Evolutionary conservation across 2,888 invertebrate species (phyloP).

Genomic region (Dolichopus griseipennis): DNA sequence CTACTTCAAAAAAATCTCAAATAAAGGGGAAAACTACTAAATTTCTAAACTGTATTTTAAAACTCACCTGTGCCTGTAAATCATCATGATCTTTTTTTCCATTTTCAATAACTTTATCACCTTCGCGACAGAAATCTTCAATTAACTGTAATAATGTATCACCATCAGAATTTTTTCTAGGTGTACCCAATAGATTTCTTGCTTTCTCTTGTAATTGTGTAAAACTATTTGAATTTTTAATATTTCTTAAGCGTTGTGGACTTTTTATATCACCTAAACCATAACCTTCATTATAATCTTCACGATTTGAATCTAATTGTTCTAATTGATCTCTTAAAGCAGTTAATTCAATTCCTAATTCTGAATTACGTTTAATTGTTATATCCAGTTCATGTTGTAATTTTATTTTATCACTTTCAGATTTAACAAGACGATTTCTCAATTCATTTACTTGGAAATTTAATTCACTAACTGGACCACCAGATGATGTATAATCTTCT

Average conservation of each 20-base stretch:
- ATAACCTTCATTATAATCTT: conserved; percentile 51
- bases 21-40: neutral
- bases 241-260: conserved; percentile 26
- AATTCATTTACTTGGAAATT: conserved; percentile 51
- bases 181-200: conserved; percentile 35
- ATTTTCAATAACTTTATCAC: conserved; percentile 54
- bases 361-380: conserved; percentile 51
- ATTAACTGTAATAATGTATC: conserved; percentile 45
- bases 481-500: conserved; percentile 26
- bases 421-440: conserved; percentile 42
- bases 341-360: conserved; percentile 46
- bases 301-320: conserved; percentile 42
- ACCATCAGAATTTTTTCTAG: conserved; percentile 22
- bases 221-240: conserved; percentile 34
- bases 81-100: conserved; percentile 61
- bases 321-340: conserved; percentile 42
- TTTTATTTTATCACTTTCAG: conserved; percentile 37
- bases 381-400: conserved; percentile 55
- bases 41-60: neutral
- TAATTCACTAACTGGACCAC: conserved; percentile 38
- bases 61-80: conserved; percentile 61
- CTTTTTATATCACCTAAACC: conserved; percentile 35
- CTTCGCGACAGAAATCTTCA: conserved; percentile 53
- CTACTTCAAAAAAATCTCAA: no score
- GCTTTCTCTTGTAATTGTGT: conserved; percentile 39